phyloP scores from a whole-genome alignment of 2,888 invertebrate species.

The Willowsia nigromaculata region DNA sequence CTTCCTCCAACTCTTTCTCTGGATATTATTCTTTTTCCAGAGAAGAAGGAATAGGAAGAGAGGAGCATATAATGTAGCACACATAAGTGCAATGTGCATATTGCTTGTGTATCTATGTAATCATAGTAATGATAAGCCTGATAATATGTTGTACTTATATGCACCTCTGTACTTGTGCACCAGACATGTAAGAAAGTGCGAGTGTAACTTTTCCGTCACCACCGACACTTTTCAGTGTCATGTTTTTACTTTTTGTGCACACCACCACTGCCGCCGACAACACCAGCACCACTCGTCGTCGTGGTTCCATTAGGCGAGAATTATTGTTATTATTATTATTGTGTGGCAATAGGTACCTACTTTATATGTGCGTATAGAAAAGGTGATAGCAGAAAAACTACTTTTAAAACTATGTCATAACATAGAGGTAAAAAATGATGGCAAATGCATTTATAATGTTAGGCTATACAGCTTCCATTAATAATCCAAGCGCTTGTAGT shows the following conservation, averaged over 20 bases:
- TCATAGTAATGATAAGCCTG: neutral
- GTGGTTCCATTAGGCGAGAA: slow-evolving; percentile 4
- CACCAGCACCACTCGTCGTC: neutral
- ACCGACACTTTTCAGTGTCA: slow-evolving; percentile 71
- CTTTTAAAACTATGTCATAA: neutral
- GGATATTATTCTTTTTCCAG: slow-evolving; percentile 2
- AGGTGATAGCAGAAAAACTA: neutral
- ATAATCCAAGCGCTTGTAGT: neutral
- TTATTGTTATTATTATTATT: neutral
- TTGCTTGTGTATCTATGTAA: neutral
- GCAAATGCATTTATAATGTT: neutral
- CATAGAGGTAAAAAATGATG: neutral
- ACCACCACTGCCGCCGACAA: neutral
- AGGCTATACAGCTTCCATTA: neutral
- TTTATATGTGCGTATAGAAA: neutral
- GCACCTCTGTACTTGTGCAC: neutral
- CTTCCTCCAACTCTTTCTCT: neutral
- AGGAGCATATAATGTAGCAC: neutral
- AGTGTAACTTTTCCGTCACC: slow-evolving; percentile 70
- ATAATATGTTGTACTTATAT: neutral
- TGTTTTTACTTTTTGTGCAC: slow-evolving; percentile 49
- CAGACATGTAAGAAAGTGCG: neutral
- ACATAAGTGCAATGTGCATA: neutral
- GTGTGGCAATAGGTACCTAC: neutral
- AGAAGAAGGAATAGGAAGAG: neutral